phyloP scores from a whole-genome alignment of 2,888 invertebrate species.

The Drosophila buzzatii region DNA sequence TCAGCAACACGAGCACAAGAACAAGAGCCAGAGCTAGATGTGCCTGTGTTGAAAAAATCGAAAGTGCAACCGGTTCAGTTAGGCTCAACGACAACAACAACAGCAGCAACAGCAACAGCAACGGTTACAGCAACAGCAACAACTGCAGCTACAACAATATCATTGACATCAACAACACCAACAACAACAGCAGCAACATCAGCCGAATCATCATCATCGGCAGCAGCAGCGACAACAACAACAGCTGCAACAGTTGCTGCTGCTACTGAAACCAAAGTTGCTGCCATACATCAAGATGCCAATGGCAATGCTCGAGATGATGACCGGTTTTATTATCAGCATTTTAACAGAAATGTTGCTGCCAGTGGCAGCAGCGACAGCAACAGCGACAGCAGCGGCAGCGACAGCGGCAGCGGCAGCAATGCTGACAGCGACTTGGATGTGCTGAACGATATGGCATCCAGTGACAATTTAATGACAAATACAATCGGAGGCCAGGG shows the following conservation, averaged over 20 bases:
- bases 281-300: slow-evolving; percentile 53
- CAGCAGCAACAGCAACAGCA: slow-evolving; percentile 25
- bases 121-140: slow-evolving; percentile 27
- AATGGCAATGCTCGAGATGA: slow-evolving; percentile 47
- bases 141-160: slow-evolving; percentile 3
- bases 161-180: slow-evolving; percentile 31
- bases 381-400: slow-evolving; percentile 18
- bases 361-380: slow-evolving; percentile 28
- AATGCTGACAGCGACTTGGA: slow-evolving; percentile 44
- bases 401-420: slow-evolving; percentile 28
- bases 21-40: slow-evolving; percentile 31
- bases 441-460: slow-evolving; percentile 52
- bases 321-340: slow-evolving; percentile 82
- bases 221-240: slow-evolving; percentile 53
- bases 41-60: slow-evolving; percentile 76
- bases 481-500: slow-evolving; percentile 62
- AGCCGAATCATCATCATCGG: slow-evolving; percentile 2
- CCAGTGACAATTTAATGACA: slow-evolving; percentile 72
- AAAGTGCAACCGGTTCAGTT: slow-evolving; percentile 83
- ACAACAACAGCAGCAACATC: slow-evolving; percentile 31
- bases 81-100: slow-evolving; percentile 22
- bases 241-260: slow-evolving; percentile 30
- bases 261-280: slow-evolving; percentile 40
- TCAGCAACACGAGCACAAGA: slow-evolving; percentile 16
- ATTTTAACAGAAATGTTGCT: slow-evolving; percentile 47